Evolutionary conservation across 2,888 invertebrate genomes (phyloP), one percentile per base, ranked within the genome.

Genomic region (Metacarcinus magister): DNA sequence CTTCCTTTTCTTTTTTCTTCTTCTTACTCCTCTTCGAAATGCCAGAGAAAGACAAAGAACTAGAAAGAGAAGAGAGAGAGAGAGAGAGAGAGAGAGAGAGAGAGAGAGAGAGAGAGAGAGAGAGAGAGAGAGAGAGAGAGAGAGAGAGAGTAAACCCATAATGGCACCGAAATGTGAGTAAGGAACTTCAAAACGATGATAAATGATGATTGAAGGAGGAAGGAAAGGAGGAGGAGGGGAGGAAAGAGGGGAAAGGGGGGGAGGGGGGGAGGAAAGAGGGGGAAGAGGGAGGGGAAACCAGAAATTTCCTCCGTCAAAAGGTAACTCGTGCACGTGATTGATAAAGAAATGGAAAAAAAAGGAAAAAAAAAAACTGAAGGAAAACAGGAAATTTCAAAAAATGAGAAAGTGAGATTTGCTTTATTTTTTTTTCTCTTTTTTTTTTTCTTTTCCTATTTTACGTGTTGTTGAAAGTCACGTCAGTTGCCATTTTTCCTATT

Each of bases 101-200:
- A 60, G 60, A 60, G 60, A 60, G 60, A 60, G 60, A 60, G 60
- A 60, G 60, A 67, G 67, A 67, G 67, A 67, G 67, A 67, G 67
- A 67, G 67, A 67, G 67, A 67, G 67, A 67, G 67, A 67, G 67
- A 67, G 67, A 67, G 67, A 67, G 67, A 67, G 67, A 67, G 67
- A 67, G 67, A 67, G n/a, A 67, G 67, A 67, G 67, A 67, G 19
- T 67, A 10, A 67, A 23, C 10, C n/a, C 67, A 67, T 67, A 23
- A 67, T 23, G 67, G n/a, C 23, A 67, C 5, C 67, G n/a, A 67
- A 67, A 67, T n/a, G 67, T 67, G 67, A 67, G 23, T n/a, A 67
- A n/a, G 67, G 23, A n/a, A 67, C 67, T 67, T 67, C n/a, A n/a
- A 67, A 67, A 54, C n/a, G 67, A 67, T 67, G 67, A 67, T 67